Conservation (phyloP, 1,140 invertebrate species). For the Drosophila ficusphila region DNA sequence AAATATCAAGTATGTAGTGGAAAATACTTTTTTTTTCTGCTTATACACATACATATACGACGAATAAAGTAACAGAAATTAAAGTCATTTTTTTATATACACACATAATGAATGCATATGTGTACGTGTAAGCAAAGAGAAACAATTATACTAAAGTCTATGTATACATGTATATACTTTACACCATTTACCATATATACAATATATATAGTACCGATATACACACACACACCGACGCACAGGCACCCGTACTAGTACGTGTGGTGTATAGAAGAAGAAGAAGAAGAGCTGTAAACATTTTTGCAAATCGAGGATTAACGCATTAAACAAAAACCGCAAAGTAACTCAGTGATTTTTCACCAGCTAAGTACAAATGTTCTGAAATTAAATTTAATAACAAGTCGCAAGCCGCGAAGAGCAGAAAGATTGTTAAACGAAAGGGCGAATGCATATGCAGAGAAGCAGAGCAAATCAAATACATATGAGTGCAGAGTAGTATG, state of each 20-base stretch:
- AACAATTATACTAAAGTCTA: slow-evolving; percentile 36
- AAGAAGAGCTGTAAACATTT: slow-evolving; percentile 24
- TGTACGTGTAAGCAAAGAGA: slow-evolving; percentile 11
- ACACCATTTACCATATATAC: slow-evolving; percentile 48
- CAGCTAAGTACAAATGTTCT: slow-evolving; percentile 82
- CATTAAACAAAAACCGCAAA: slow-evolving; percentile 62
- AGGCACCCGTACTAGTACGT: slow-evolving; percentile 8
- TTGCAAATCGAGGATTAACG: slow-evolving; percentile 35
- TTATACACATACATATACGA: slow-evolving; percentile 50
- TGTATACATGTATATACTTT: slow-evolving; percentile 51
- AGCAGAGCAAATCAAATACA: slow-evolving; percentile 13
- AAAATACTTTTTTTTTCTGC: slow-evolving; percentile 64
- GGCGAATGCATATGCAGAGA: slow-evolving; percentile 11
- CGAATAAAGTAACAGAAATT: slow-evolving; percentile 41
- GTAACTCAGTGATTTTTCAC: slow-evolving; percentile 83
- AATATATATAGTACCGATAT: slow-evolving; percentile 38
- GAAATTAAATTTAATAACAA: slow-evolving; percentile 51
- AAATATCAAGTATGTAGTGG: slow-evolving; percentile 73
- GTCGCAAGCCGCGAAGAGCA: background rate
- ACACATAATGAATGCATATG: slow-evolving; percentile 15
- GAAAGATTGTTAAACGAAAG: slow-evolving; percentile 38
- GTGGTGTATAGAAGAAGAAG: slow-evolving; percentile 7
- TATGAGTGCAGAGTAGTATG: background rate
- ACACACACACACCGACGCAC: background rate
- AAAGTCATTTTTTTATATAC: slow-evolving; percentile 41